These are phyloP conservation scores for Rhorus exstirpatorius DNA, from an alignment of 2,888 invertebrate species.

Conservation along the genomic window DNA sequence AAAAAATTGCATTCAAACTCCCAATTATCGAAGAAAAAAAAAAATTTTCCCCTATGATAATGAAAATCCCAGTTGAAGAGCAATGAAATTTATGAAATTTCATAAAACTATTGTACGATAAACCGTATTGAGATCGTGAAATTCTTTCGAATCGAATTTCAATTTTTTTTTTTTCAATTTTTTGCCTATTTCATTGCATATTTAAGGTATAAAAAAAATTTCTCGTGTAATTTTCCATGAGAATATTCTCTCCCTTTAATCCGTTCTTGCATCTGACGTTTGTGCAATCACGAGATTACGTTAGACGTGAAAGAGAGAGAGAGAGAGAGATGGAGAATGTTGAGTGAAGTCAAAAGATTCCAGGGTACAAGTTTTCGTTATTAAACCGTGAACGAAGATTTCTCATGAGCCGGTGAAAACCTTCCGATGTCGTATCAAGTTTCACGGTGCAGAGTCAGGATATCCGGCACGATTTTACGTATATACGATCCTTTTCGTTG, in stretches of 20 bases:
- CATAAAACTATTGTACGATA: too few relatives aligned
- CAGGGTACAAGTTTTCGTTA: conserved; percentile 28
- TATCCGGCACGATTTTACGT: conserved; percentile 6
- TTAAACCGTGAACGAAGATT: conserved; percentile 27
- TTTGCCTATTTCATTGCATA: too few relatives aligned
- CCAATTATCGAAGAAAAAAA: too few relatives aligned
- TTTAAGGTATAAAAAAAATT: too few relatives aligned
- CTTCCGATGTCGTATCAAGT: conserved; percentile 59
- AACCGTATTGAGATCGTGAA: not conserved
- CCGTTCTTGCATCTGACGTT: conserved; percentile 1
- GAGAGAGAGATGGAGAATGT: not conserved
- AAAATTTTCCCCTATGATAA: too few relatives aligned
- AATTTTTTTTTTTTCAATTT: too few relatives aligned
- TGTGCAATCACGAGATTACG: conserved; percentile 1
- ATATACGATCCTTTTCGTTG: conserved; percentile 19
- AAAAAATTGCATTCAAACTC: too few relatives aligned
- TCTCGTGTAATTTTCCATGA: too few relatives aligned
- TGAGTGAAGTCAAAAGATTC: not conserved
- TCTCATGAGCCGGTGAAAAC: conserved; percentile 3
- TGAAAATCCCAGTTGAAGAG: too few relatives aligned
- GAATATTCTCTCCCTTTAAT: too few relatives aligned
- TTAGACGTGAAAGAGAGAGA: not conserved
- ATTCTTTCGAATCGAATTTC: too few relatives aligned
- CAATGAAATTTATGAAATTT: too few relatives aligned
- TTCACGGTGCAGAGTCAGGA: conserved; percentile 27